These are phyloP conservation scores for Stichopus chloronotus DNA, from an alignment of 35 echinoderm and acorn worm genomes.

Conservation along the genomic window DNA sequence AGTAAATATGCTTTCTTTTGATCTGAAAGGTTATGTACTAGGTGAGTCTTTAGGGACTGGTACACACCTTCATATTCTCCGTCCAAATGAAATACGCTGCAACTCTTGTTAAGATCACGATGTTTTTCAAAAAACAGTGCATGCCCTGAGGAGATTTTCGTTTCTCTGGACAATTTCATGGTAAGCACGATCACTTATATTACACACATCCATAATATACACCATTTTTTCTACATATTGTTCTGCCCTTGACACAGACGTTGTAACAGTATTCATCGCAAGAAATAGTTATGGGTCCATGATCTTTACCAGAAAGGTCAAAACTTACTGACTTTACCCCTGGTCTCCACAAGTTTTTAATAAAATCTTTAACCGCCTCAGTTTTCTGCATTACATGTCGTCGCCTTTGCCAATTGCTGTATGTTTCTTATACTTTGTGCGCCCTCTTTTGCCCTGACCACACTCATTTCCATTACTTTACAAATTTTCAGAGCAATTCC, in stretches of 20 bases:
- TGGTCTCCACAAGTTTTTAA: not conserved
- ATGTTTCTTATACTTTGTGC: slow-evolving; percentile 46
- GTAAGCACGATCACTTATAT: slow-evolving; percentile 45
- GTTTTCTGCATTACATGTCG: slow-evolving; percentile 45
- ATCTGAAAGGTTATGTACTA: slow-evolving; percentile 45
- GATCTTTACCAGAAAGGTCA: slow-evolving; percentile 56
- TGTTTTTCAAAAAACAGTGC: slow-evolving; percentile 9
- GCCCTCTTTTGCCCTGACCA: slow-evolving; percentile 36
- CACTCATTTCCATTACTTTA: slow-evolving; percentile 41
- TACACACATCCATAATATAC: slow-evolving; percentile 58
- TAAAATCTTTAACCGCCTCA: slow-evolving; percentile 27
- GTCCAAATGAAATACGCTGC: slow-evolving; percentile 28
- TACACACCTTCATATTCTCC: slow-evolving; percentile 64
- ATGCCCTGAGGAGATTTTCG: slow-evolving; percentile 11
- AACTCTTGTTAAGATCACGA: slow-evolving; percentile 27
- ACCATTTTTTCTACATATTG: slow-evolving; percentile 53
- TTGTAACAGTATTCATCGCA: slow-evolving; percentile 12
- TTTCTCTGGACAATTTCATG: slow-evolving; percentile 64
- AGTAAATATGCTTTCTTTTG: slow-evolving; percentile 45
- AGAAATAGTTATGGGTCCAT: slow-evolving; percentile 6
- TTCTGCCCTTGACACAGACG: not conserved
- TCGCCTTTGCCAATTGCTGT: slow-evolving; percentile 56
- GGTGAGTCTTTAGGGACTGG: slow-evolving; percentile 27
- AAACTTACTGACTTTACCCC: slow-evolving; percentile 50
- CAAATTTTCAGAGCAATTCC: slow-evolving; percentile 46